These are phyloP conservation scores for Phrynocephalus versicolor DNA, from an alignment of 2,113 vertebrate species.

Conservation along the genomic window DNA sequence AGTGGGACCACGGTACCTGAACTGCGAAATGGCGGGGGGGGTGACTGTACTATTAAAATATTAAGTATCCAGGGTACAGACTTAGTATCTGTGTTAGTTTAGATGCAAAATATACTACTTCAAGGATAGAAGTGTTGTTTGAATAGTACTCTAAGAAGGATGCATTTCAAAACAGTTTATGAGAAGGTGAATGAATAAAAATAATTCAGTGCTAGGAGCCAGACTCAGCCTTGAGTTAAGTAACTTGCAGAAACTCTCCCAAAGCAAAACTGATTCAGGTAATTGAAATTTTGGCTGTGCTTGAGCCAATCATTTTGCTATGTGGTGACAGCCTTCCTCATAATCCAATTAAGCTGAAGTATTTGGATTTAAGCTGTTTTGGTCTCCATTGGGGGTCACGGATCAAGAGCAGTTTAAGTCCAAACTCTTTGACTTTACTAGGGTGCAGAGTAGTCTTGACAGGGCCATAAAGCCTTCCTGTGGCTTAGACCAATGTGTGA, in stretches of 20 bases:
- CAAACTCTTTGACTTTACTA: neutral
- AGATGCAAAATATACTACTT: neutral
- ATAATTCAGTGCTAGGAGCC: neutral
- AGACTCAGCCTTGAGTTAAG: neutral
- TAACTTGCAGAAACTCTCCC: neutral
- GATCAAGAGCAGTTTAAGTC: neutral
- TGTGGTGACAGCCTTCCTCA: neutral
- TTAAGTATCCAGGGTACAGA: neutral
- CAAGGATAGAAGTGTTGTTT: neutral
- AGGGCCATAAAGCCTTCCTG: neutral
- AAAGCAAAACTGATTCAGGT: no score
- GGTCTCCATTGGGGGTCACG: neutral
- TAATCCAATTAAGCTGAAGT: neutral
- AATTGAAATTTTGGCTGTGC: no score
- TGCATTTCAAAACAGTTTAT: neutral
- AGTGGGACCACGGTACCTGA: no score
- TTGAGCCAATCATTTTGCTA: neutral
- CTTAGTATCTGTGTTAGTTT: neutral
- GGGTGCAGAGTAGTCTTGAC: neutral
- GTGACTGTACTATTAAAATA: no score
- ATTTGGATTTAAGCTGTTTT: neutral
- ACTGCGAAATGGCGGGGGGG: no score
- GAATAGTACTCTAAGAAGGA: neutral
- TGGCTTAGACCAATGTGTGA: neutral
- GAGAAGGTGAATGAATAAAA: neutral